Percentiles rank a stretch among this genome's conserved stretches.
Conservation (phyloP, 2,797 vertebrate genomes). For the Malacoraja senta region DNA sequence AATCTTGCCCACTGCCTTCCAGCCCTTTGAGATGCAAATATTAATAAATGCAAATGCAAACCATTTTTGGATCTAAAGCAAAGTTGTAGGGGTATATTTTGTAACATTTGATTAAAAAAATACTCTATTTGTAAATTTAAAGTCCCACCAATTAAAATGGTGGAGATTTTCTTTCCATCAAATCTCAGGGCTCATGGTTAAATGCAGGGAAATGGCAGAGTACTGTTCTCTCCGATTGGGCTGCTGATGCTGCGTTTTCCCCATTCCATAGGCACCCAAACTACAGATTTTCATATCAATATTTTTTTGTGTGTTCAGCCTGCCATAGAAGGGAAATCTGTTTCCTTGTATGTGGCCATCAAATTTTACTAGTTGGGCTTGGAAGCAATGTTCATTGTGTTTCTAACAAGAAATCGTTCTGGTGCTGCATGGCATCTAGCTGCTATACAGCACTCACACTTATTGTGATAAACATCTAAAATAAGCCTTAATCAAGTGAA, state of each 20-base stretch:
- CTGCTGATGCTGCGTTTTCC: not conserved
- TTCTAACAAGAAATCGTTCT: not conserved
- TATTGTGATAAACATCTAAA: not conserved
- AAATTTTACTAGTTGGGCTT: slow-evolving; percentile 4
- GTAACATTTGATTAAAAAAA: not conserved
- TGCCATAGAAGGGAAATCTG: not conserved
- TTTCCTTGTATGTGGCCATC: not conserved
- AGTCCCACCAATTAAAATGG: not conserved
- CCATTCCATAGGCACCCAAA: not conserved
- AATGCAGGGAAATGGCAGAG: not conserved
- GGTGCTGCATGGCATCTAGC: not conserved
- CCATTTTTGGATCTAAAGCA: not conserved
- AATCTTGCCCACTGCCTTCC: slow-evolving; percentile 30
- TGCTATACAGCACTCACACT: not conserved
- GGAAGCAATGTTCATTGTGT: slow-evolving; percentile 9
- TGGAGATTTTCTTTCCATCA: not conserved
- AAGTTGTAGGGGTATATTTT: slow-evolving; percentile 15
- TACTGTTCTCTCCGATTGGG: not conserved
- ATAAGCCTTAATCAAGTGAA: not conserved
- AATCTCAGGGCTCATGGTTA: not conserved
- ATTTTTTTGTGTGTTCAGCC: not conserved
- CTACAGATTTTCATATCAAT: not conserved
- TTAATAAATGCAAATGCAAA: slow-evolving; percentile 26
- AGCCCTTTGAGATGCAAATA: slow-evolving; percentile 35
- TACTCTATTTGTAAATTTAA: not conserved